Percentiles rank a stretch among this genome's conserved stretches.
Conservation (phyloP, 2,888 invertebrate genomes). For the Limnephilus auricula region DNA sequence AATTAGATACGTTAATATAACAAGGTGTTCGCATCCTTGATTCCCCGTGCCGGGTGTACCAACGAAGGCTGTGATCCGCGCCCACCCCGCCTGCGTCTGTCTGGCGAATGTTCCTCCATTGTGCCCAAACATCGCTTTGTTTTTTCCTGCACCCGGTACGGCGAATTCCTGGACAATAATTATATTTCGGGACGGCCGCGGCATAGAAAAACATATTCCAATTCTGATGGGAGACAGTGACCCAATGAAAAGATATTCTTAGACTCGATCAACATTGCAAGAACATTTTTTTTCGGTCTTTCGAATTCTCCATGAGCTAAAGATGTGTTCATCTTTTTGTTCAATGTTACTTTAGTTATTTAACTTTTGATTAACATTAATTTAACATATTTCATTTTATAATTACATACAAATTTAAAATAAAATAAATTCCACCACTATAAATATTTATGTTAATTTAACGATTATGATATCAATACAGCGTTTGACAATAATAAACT, state of each 20-base stretch:
- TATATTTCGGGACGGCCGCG: constrained; percentile 27
- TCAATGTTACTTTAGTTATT: background rate
- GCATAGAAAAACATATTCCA: constrained; percentile 26
- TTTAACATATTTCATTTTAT: background rate
- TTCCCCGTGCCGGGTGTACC: background rate
- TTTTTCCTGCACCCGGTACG: constrained; percentile 37
- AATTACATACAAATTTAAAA: background rate
- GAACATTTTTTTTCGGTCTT: background rate
- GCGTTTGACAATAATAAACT: too few species aligned
- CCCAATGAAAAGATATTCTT: constrained; percentile 24
- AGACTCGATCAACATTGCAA: background rate
- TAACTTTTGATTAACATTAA: background rate
- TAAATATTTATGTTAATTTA: background rate
- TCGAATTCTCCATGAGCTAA: background rate
- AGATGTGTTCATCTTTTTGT: background rate
- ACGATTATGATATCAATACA: too few species aligned
- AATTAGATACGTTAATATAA: too few species aligned
- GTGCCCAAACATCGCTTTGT: constrained; percentile 37
- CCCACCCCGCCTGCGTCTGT: constrained; percentile 43
- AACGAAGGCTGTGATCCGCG: constrained; percentile 12
- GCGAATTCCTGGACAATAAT: constrained; percentile 38
- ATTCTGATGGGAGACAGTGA: constrained; percentile 34
- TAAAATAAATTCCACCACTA: background rate
- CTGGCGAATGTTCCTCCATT: constrained; percentile 39
- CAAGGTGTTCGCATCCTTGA: background rate